Evolutionary conservation across 2,888 invertebrate genomes (phyloP).

Genomic region (Nephrotoma guestfalica): DNA sequence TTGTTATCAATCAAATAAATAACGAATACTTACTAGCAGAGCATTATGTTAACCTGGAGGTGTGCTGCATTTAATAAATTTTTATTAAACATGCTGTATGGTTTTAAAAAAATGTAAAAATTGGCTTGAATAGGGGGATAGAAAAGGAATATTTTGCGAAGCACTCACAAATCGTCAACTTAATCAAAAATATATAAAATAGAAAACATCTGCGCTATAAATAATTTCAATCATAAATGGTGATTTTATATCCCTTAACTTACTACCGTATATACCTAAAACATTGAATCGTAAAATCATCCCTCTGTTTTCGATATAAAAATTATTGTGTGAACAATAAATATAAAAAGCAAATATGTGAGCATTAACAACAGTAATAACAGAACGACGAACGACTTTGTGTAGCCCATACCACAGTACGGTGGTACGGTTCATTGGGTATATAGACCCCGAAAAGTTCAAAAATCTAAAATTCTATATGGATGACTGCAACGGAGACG

Average conservation of each 20-base stretch:
- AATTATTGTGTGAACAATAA: neutral
- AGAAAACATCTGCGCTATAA: neutral
- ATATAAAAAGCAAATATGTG: neutral
- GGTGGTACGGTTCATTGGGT: neutral
- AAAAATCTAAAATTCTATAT: neutral
- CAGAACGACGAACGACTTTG: neutral
- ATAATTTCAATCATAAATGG: neutral
- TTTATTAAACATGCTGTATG: neutral
- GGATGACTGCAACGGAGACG: neutral
- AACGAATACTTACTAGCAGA: neutral
- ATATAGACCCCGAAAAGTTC: neutral
- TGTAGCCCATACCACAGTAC: neutral
- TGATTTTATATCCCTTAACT: neutral
- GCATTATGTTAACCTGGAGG: neutral
- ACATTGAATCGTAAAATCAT: neutral
- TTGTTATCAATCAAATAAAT: neutral
- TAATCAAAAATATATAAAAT: neutral
- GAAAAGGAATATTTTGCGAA: neutral
- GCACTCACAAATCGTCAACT: neutral
- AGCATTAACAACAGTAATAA: neutral
- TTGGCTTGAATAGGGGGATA: neutral
- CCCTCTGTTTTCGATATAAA: neutral
- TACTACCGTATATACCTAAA: neutral
- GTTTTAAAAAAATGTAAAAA: neutral
- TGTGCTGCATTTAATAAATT: neutral